phyloP scores from a whole-genome alignment of 2,113 vertebrate genomes.

The Carassius auratus region DNA sequence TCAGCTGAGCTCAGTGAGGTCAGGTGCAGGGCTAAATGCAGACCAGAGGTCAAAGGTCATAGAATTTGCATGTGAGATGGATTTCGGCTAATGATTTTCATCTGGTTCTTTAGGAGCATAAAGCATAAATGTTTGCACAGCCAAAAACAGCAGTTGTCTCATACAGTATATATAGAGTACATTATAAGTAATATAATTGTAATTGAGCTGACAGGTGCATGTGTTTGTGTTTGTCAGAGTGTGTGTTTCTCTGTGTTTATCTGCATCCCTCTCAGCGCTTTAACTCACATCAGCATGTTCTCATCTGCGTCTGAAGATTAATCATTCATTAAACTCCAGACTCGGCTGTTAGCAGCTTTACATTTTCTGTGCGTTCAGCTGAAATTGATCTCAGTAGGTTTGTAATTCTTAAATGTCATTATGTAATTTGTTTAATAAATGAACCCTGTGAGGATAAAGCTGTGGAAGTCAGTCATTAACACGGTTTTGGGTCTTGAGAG shows the following conservation, averaged over 20 bases:
- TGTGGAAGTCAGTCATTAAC: neutral
- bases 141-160: no score
- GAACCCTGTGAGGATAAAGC: neutral
- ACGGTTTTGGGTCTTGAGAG: neutral
- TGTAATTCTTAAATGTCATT: neutral
- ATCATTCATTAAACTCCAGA: neutral
- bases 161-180: no score
- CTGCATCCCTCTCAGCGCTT: neutral
- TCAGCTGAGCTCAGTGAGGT: neutral
- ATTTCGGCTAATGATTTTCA: neutral
- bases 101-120: neutral
- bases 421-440: neutral
- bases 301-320: neutral
- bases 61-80: neutral
- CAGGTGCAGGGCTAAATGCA: slow-evolving; percentile 3
- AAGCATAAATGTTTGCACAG: no score
- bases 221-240: no score
- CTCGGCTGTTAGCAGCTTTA: neutral
- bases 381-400: neutral
- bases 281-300: neutral
- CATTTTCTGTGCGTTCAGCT: neutral
- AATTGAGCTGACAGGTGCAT: no score
- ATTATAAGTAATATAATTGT: no score
- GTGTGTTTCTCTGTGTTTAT: neutral
- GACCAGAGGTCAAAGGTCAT: slow-evolving; percentile 12